Base-by-base conservation (phyloP, 92 coral and sea anemone species). In the Epizoanthus ramosus region DNA sequence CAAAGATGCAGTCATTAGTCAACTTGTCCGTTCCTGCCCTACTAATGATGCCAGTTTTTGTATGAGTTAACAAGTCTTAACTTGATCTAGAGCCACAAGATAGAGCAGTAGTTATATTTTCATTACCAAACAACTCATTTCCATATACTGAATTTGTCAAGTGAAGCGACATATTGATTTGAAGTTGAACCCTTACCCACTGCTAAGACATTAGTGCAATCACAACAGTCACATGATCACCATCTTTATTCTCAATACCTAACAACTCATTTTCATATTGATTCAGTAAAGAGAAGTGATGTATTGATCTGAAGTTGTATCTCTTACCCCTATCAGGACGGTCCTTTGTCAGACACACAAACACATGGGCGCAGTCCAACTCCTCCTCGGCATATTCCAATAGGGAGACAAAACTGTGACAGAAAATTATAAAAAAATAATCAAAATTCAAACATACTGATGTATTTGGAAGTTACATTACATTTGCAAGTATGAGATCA, bases 361-460 rank as follows among this genome's bases (percentile, higher is more conserved):
- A 91, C 45, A 93, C 94, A 72, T 93, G 93, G 16, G 92, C 74
- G 83, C 98, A 93, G 72, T 63, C 73, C 73, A 93, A 87, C 72
- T 91, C 79, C 73, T 93, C 98, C 86, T 93, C 98, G 19, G 98
- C 95, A 91, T 91, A 93, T 83, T 93, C 98, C 63, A 93, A 89
- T 54, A 93, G 83, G 52, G 98, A 93, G 7, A 93, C 91, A 81
- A 93, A 91, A 87, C 98, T 93, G 68, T 63, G 24, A 63, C 24
- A 63, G 9, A 28, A 63, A 22, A 63, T 9, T 24, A 4, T 63
- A 4, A 17, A 63, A 17, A 63, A 22, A 16, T 5, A 17, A 39
- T 25, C 24, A 57, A 31, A 68, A 39, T 7, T 22, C 28, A n/a
- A 47, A 57, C 17, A 28, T 73, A 22, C 35, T 23, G 8, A 39